Conservation (phyloP, 2,888 invertebrate genomes). For the Monopis laevigella region DNA sequence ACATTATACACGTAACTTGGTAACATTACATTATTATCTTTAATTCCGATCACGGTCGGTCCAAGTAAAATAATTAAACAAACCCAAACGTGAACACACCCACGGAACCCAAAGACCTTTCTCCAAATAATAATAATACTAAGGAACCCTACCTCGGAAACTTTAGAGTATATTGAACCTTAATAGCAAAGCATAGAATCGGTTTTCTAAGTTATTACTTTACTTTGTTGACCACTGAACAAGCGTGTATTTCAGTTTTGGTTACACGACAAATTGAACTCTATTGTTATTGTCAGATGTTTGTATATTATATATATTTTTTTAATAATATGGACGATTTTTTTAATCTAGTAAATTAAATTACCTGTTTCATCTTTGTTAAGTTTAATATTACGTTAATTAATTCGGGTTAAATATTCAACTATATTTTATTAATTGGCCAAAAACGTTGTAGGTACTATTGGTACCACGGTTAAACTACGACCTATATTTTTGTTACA, state of each 20-base stretch:
- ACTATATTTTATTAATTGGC: no score
- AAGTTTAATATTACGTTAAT: no score
- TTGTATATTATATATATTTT: background rate
- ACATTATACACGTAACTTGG: no score
- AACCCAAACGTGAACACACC: conserved; percentile 39
- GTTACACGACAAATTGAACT: conserved; percentile 11
- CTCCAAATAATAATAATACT: conserved; percentile 35
- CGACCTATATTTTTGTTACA: no score
- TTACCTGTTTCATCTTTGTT: no score
- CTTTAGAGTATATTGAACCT: no score
- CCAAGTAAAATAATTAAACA: conserved; percentile 60
- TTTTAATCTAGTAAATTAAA: no score
- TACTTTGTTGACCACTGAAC: conserved; percentile 14
- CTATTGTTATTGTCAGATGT: background rate
- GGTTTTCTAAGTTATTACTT: no score
- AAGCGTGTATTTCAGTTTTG: conserved; percentile 3
- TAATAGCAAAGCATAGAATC: no score
- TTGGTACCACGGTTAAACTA: no score
- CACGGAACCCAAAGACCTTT: conserved; percentile 32
- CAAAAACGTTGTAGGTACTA: no score
- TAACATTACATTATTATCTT: conserved; percentile 36
- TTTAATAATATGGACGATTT: background rate
- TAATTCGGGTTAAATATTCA: no score
- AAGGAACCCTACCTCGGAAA: conserved; percentile 25
- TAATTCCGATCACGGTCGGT: conserved; percentile 42